Evolutionary conservation across 2,888 invertebrate species (phyloP).

Genomic region (Athrips mouffetella): DNA sequence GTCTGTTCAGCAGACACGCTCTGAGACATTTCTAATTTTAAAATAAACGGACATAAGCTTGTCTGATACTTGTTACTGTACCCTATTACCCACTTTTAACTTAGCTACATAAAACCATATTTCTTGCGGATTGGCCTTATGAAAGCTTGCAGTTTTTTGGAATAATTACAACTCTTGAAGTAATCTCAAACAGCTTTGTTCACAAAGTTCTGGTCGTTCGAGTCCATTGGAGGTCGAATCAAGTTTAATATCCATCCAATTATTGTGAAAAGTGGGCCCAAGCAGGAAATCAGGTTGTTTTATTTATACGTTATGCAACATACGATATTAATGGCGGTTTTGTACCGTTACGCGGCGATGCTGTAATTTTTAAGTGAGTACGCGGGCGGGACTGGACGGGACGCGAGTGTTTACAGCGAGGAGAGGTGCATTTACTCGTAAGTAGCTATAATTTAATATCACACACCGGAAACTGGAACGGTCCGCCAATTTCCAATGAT

Average conservation of each 20-base stretch:
- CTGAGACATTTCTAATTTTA: neutral
- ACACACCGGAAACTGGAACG: slow-evolving; percentile 28
- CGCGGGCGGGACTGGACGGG: slow-evolving; percentile 28
- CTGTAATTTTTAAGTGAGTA: slow-evolving; percentile 52
- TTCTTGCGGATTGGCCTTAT: too few species aligned
- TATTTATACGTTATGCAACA: slow-evolving; percentile 52
- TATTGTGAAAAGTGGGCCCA: slow-evolving; percentile 43
- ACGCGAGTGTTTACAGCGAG: slow-evolving; percentile 34
- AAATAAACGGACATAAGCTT: neutral
- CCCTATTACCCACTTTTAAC: too few species aligned
- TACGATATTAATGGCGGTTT: slow-evolving; percentile 54
- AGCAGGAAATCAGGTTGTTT: slow-evolving; percentile 62
- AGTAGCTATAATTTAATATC: slow-evolving; percentile 33
- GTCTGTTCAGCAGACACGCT: neutral
- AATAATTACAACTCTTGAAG: too few species aligned
- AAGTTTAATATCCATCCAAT: slow-evolving; percentile 44
- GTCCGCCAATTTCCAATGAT: slow-evolving; percentile 16
- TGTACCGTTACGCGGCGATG: slow-evolving; percentile 55
- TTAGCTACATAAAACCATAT: too few species aligned
- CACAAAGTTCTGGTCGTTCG: too few species aligned
- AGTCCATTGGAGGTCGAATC: slow-evolving; percentile 20
- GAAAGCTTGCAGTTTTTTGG: too few species aligned
- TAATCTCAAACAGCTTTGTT: too few species aligned
- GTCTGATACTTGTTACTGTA: neutral
- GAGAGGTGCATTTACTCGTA: slow-evolving; percentile 42